Conservation (phyloP, 2,797 vertebrate species). For the Lates japonicus region DNA sequence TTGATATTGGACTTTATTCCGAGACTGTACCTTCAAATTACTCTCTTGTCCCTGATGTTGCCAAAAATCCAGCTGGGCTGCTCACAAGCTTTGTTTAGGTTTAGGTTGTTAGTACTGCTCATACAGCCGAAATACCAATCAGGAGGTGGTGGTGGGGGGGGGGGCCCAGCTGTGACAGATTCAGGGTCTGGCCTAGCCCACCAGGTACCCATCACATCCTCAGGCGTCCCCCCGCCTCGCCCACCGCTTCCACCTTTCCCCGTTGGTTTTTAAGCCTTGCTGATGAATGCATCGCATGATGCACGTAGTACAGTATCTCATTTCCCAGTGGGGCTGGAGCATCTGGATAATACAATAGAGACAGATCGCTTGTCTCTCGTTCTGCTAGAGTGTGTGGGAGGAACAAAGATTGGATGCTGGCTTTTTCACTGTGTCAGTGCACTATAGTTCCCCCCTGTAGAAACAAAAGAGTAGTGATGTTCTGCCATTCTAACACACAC, state of each 20-base stretch:
- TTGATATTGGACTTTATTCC: conserved; percentile 7
- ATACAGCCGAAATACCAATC: conserved; percentile 41
- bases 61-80: conserved; percentile 42
- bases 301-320: conserved; percentile 59
- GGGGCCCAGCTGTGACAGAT: conserved; percentile 49
- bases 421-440: conserved; percentile 65
- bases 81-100: conserved; percentile 26
- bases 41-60: conserved; percentile 20
- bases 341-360: conserved; percentile 80
- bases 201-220: conserved; percentile 44
- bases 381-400: conserved; percentile 72
- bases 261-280: conserved; percentile 48
- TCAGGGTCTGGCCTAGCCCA: conserved; percentile 32
- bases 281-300: conserved; percentile 56
- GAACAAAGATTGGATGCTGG: conserved; percentile 75
- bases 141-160: neutral
- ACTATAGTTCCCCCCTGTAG: conserved; percentile 57
- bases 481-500: conserved; percentile 36
- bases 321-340: conserved; percentile 71
- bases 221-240: conserved; percentile 14
- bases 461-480: conserved; percentile 69
- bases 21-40: conserved; percentile 8
- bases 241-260: conserved; percentile 24
- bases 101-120: conserved; percentile 41
- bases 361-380: conserved; percentile 72